phyloP scores from a whole-genome alignment of 2,797 vertebrate genomes.

The Sylvia borin region DNA sequence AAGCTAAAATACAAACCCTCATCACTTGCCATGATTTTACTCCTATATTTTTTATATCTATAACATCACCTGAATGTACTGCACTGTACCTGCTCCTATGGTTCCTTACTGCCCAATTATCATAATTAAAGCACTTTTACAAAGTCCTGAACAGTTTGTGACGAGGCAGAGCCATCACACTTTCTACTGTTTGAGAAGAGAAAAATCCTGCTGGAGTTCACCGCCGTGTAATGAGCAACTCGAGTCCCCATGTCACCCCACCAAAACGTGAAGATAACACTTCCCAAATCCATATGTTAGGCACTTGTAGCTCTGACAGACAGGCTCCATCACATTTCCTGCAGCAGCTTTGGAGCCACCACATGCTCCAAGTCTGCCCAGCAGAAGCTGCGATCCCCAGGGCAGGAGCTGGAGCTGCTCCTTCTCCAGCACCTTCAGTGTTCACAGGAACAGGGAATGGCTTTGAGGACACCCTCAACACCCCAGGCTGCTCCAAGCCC shows the following conservation, averaged over 20 bases:
- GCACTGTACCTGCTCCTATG: background rate
- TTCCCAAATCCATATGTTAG: constrained; percentile 12
- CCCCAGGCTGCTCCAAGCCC: background rate
- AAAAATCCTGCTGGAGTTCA: background rate
- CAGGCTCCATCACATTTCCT: constrained; percentile 18
- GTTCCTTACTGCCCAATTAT: constrained; percentile 30
- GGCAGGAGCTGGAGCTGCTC: background rate
- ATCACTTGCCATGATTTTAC: background rate
- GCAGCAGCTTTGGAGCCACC: background rate
- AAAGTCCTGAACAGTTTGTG: background rate
- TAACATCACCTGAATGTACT: background rate
- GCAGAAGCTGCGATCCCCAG: background rate
- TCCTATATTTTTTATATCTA: background rate
- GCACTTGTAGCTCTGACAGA: constrained; percentile 25
- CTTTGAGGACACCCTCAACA: accelerated
- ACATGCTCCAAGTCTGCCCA: background rate
- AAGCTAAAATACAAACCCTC: background rate
- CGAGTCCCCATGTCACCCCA: background rate
- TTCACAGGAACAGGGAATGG: background rate
- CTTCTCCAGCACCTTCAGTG: background rate
- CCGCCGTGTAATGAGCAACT: background rate
- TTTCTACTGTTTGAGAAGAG: background rate
- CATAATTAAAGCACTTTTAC: constrained; percentile 29
- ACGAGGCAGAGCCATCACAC: background rate
- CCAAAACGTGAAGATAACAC: background rate